Conservation (phyloP, 2,113 vertebrate genomes). For the Stictonetta naevosa region DNA sequence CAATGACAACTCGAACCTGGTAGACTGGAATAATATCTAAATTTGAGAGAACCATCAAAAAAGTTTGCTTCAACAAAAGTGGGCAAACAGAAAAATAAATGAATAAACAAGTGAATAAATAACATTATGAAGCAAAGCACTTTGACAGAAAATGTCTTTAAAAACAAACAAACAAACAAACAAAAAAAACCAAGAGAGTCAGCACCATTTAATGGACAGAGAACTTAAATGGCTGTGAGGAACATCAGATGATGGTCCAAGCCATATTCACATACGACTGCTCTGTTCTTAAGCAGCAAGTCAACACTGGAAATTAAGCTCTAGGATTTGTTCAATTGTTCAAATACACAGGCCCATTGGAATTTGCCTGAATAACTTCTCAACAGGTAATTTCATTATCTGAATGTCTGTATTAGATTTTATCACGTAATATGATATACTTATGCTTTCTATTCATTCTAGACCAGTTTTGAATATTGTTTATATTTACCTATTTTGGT, state of each 20-base stretch:
- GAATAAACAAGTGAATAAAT: background rate
- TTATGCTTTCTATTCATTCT: background rate
- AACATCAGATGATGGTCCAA: background rate
- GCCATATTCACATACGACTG: accelerated
- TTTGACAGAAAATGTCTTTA: background rate
- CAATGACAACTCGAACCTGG: background rate
- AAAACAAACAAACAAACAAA: too few relatives aligned
- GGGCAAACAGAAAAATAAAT: background rate
- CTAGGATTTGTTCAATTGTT: background rate
- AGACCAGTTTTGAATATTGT: background rate
- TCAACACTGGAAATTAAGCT: background rate
- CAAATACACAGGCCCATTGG: background rate
- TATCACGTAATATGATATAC: accelerated
- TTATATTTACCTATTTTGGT: background rate
- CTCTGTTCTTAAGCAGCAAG: background rate
- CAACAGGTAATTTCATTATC: too few relatives aligned
- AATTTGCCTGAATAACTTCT: background rate
- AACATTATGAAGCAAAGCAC: background rate
- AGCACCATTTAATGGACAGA: background rate
- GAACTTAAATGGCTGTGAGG: background rate
- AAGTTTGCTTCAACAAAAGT: background rate
- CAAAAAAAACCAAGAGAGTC: too few relatives aligned
- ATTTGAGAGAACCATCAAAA: background rate
- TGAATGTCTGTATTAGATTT: background rate
- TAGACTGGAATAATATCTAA: background rate